Evolutionary conservation across 2,888 invertebrate genomes (phyloP).

Genomic region (Clistopyga incitator): DNA sequence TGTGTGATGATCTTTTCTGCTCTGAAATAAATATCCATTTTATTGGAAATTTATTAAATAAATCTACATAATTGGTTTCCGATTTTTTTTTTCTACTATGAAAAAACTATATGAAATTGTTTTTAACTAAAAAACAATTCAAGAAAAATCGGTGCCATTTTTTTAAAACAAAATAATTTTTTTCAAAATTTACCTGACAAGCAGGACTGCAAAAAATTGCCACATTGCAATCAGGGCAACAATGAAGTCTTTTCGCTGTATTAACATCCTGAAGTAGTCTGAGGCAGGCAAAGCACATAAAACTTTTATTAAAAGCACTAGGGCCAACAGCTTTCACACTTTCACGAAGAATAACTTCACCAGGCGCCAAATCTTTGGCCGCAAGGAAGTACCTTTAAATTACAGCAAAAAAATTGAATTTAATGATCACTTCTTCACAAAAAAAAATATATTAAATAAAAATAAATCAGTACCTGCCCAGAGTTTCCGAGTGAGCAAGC

Average conservation of each 20-base stretch:
- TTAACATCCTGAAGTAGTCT: slow-evolving; percentile 71
- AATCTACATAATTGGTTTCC: no score
- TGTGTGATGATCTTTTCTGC: slow-evolving; percentile 71
- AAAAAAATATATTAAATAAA: not conserved
- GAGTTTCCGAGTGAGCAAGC: slow-evolving; percentile 73
- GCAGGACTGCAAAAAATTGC: slow-evolving; percentile 80
- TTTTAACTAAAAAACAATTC: not conserved
- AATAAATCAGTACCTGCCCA: slow-evolving; percentile 76
- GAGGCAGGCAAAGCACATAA: slow-evolving; percentile 80
- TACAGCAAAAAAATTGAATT: not conserved
- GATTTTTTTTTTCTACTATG: not conserved
- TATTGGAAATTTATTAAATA: not conserved
- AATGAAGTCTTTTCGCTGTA: slow-evolving; percentile 56
- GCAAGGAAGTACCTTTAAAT: slow-evolving; percentile 88
- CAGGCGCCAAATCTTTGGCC: slow-evolving; percentile 87
- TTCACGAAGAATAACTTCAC: slow-evolving; percentile 91
- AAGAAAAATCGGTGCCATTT: not conserved
- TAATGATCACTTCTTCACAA: not conserved
- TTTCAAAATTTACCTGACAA: slow-evolving; percentile 79
- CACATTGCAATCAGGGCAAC: slow-evolving; percentile 79
- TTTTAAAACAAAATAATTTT: not conserved
- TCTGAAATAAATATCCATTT: slow-evolving; percentile 58
- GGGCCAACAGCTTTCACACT: slow-evolving; percentile 91
- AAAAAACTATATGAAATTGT: not conserved
- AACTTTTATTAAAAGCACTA: slow-evolving; percentile 70